These are phyloP conservation scores for Vombatus ursinus DNA, from an alignment of 2,113 vertebrate genomes.

Conservation along the genomic window DNA sequence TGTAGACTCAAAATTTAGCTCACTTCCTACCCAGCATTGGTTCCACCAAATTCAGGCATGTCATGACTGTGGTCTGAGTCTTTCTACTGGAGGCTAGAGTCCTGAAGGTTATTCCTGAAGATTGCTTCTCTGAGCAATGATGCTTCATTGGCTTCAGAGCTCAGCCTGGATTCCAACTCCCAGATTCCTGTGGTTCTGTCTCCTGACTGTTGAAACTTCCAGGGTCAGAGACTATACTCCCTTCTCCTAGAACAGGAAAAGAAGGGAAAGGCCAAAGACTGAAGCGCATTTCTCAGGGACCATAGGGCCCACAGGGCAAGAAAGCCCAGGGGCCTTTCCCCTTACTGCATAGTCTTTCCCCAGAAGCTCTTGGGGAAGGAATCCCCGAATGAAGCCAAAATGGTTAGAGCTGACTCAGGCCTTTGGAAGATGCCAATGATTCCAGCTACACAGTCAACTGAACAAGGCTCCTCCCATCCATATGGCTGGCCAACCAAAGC, in stretches of 20 bases:
- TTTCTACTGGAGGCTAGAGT: not conserved
- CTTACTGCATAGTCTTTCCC: not conserved
- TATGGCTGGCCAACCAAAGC: not conserved
- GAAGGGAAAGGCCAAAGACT: not conserved
- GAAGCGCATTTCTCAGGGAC: not conserved
- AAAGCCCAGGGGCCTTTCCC: not conserved
- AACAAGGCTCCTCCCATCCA: not conserved
- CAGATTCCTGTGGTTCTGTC: not conserved
- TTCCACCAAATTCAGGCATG: not conserved
- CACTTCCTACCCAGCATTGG: not conserved
- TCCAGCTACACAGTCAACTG: not conserved
- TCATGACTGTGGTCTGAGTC: not conserved
- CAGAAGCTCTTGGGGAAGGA: not conserved
- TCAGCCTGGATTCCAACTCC: not conserved
- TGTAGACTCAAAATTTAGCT: not conserved
- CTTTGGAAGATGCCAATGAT: not conserved
- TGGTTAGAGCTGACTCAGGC: not conserved
- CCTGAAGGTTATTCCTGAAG: not conserved
- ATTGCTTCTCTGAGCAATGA: not conserved
- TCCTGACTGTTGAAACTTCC: not conserved
- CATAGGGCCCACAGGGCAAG: too few species aligned
- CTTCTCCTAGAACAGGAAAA: not conserved
- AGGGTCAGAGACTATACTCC: not conserved
- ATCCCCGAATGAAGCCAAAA: not conserved
- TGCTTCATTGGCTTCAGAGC: too few species aligned